Evolutionary conservation across 2,888 invertebrate genomes (phyloP).

Genomic region (Trachelus tabidus): DNA sequence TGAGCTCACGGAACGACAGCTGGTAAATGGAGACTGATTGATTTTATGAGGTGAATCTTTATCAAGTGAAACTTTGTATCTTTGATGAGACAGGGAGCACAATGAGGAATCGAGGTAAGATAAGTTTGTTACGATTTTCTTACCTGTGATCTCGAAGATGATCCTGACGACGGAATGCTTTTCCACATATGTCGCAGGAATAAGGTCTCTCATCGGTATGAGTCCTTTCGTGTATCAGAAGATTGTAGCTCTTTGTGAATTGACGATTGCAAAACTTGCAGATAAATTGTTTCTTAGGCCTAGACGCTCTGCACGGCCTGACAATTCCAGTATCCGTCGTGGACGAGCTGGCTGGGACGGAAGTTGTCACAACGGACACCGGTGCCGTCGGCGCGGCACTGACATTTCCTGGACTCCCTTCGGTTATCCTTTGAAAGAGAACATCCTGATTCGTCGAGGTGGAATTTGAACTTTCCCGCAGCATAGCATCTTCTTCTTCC

Average conservation of each 20-base stretch:
- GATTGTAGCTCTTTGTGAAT: constrained; percentile 98
- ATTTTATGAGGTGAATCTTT: not conserved
- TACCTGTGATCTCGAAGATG: constrained; percentile 95
- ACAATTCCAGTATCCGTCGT: constrained; percentile 34
- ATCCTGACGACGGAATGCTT: constrained; percentile 98
- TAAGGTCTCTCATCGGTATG: constrained; percentile 97
- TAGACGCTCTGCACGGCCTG: constrained; percentile 54
- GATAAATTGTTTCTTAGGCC: constrained; percentile 93
- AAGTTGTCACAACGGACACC: constrained; percentile 27
- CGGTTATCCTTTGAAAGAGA: constrained; percentile 55
- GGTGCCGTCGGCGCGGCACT: constrained; percentile 11
- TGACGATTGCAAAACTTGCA: constrained; percentile 98
- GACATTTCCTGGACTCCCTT: constrained; percentile 30
- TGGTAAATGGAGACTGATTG: not conserved
- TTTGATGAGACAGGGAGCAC: not conserved
- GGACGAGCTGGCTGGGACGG: constrained; percentile 8
- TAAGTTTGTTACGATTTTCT: constrained; percentile 39
- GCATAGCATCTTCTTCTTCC: constrained; percentile 80
- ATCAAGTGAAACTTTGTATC: not conserved
- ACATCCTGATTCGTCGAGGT: constrained; percentile 44
- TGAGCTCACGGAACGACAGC: not conserved
- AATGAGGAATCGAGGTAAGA: not conserved
- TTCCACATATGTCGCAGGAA: constrained; percentile 97
- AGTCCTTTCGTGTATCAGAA: constrained; percentile 98
- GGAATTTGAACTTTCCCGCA: constrained; percentile 66